phyloP scores from a whole-genome alignment of 2,797 vertebrate species.

The Rhinella marina region DNA sequence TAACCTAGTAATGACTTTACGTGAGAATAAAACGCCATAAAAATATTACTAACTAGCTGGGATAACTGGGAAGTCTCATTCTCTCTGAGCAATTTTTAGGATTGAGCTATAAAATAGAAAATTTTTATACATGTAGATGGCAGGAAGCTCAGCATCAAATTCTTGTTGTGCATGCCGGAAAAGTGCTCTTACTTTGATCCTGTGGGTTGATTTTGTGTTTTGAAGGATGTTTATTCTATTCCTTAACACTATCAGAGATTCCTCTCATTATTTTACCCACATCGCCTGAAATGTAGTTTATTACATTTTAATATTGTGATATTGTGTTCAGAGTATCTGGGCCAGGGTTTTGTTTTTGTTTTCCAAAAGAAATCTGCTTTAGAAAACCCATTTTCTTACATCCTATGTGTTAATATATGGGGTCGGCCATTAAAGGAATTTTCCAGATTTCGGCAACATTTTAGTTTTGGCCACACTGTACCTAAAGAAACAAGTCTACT shows the following conservation, averaged over 20 bases:
- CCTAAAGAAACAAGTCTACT: no score
- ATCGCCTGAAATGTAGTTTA: not conserved
- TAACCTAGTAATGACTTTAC: slow-evolving; percentile 22
- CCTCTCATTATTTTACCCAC: slow-evolving; percentile 4
- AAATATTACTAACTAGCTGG: not conserved
- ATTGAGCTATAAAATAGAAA: not conserved
- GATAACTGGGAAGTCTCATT: not conserved
- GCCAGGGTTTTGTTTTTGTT: not conserved
- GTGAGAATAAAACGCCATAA: not conserved
- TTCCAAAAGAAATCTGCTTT: not conserved
- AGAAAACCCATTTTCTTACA: not conserved
- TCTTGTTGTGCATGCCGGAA: slow-evolving; percentile 24
- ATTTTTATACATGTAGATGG: slow-evolving; percentile 30
- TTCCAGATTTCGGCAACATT: no score
- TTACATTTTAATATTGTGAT: not conserved
- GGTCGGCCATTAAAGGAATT: not conserved
- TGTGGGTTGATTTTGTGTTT: slow-evolving; percentile 20
- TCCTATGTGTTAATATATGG: not conserved
- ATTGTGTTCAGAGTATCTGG: not conserved
- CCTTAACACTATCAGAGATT: not conserved
- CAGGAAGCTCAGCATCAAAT: slow-evolving; percentile 42
- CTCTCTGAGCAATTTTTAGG: slow-evolving; percentile 2
- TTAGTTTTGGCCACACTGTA: no score
- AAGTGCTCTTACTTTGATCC: slow-evolving; percentile 48
- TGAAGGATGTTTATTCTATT: slow-evolving; percentile 47